Conservation (phyloP, 2,888 invertebrate species). For the Drosophila stalkeri region DNA sequence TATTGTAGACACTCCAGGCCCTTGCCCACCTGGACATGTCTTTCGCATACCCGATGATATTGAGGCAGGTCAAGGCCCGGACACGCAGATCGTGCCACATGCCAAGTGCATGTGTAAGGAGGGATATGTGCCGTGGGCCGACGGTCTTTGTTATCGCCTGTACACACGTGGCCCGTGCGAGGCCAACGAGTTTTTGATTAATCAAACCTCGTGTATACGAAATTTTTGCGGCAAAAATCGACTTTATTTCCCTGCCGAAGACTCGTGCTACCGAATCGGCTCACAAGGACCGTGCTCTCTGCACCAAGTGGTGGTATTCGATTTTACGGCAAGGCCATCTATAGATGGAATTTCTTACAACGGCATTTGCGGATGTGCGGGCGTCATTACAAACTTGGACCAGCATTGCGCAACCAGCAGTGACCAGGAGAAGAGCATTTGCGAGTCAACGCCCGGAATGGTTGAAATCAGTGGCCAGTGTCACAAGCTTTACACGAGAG, state of each 20-base stretch:
- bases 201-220: slow-evolving; percentile 89
- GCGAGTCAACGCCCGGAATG: slow-evolving; percentile 88
- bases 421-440: slow-evolving; percentile 84
- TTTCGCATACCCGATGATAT: slow-evolving; percentile 87
- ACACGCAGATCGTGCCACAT: slow-evolving; percentile 72
- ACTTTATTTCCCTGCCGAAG: slow-evolving; percentile 90
- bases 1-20: slow-evolving; percentile 89
- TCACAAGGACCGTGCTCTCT: slow-evolving; percentile 90
- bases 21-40: slow-evolving; percentile 90
- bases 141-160: slow-evolving; percentile 91
- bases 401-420: slow-evolving; percentile 78
- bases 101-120: slow-evolving; percentile 90
- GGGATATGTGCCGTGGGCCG: slow-evolving; percentile 88
- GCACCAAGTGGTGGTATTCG: slow-evolving; percentile 92
- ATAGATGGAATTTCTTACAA: slow-evolving; percentile 93
- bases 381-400: slow-evolving; percentile 84
- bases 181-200: slow-evolving; percentile 89
- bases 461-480: slow-evolving; percentile 90
- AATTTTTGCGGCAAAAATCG: slow-evolving; percentile 91
- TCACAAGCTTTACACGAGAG: slow-evolving; percentile 91
- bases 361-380: slow-evolving; percentile 91
- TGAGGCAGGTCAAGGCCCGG: slow-evolving; percentile 62
- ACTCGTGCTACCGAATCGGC: slow-evolving; percentile 92
- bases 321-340: slow-evolving; percentile 91
- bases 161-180: slow-evolving; percentile 93